Conservation (phyloP, 1,140 invertebrate genomes). For the Neodiprion virginianus region DNA sequence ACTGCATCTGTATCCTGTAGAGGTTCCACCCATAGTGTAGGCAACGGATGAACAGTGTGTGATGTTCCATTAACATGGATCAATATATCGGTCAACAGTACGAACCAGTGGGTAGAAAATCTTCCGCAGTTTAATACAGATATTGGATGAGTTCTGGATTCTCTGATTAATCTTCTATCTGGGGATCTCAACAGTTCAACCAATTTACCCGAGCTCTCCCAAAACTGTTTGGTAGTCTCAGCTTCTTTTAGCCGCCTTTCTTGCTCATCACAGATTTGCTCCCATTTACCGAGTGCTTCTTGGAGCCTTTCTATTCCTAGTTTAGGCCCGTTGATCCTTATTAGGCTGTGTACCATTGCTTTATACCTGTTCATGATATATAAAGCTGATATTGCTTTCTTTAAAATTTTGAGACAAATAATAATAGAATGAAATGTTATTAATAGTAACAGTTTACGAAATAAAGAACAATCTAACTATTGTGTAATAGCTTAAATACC, state of each 20-base stretch:
- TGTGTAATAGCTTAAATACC: conserved; percentile 18
- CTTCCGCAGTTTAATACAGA: conserved; percentile 71
- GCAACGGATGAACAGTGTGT: conserved; percentile 70
- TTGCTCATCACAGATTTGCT: conserved; percentile 67
- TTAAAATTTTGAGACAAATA: conserved; percentile 17
- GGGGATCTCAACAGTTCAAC: conserved; percentile 72
- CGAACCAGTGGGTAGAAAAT: conserved; percentile 78
- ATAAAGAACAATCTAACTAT: conserved; percentile 7
- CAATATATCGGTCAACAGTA: conserved; percentile 78
- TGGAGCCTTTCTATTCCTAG: conserved; percentile 52
- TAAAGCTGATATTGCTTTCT: no score
- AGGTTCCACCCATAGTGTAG: conserved; percentile 81
- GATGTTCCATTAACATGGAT: conserved; percentile 73
- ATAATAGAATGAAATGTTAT: conserved; percentile 14
- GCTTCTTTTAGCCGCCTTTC: conserved; percentile 71
- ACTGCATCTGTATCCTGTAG: conserved; percentile 63
- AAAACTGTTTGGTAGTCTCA: conserved; percentile 76
- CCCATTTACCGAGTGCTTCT: conserved; percentile 64
- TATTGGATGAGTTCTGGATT: conserved; percentile 76
- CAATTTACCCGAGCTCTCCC: conserved; percentile 74
- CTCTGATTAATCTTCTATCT: conserved; percentile 76
- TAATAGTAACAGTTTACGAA: conserved; percentile 8
- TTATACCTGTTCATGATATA: conserved; percentile 43
- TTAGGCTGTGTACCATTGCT: conserved; percentile 49
- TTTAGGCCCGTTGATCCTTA: conserved; percentile 46